Evolutionary conservation across 1,140 invertebrate species (phyloP), one percentile per base, ranked within the genome.

Genomic region (Scaptomyza graminum): DNA sequence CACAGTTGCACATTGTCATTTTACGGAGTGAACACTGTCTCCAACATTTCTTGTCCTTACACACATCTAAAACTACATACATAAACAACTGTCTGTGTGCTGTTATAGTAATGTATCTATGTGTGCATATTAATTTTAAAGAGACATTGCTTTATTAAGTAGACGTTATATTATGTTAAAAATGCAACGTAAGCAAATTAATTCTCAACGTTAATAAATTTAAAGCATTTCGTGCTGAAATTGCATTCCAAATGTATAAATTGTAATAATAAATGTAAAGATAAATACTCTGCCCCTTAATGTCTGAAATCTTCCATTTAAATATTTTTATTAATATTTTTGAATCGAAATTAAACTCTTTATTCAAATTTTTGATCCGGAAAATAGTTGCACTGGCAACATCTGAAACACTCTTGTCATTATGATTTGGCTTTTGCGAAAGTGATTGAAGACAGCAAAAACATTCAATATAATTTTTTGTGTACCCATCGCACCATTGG

Each of bases 381-480:
- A 49, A 5, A 49, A 8, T n/a, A 49, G 18, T 25, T 11, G 12
- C 13, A 22, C 5, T 25, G 7, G 8, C 37, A 41, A 31, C 49
- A 50, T 50, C 12, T 50, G 49, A 4, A 12, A 28, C 49, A 50
- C 3, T 31, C 37, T 54, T 43, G 52, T 54, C 49, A 44, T 22
- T 31, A 15, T 52, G 9, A 15, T 52, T 5, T 52, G 60, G n/a
- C 15, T 15, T 34, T 34, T 39, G 5, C 49, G 44, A 31, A 16
- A 37, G 11, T 28, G 28, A 13, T 5, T 50, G 15, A 9, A 54
- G 41, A 16, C 25, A 46, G 44, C 13, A 28, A 46, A 51, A 64
- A 64, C 51, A 64, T 64, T 64, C 62, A 64, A 64, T 64, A 55
- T 55, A 55, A 55, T 64, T 46, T 54, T 54, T 16, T 65, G 22